Evolutionary conservation across 2,888 invertebrate species (phyloP).

Genomic region (Oscheius sp.): DNA sequence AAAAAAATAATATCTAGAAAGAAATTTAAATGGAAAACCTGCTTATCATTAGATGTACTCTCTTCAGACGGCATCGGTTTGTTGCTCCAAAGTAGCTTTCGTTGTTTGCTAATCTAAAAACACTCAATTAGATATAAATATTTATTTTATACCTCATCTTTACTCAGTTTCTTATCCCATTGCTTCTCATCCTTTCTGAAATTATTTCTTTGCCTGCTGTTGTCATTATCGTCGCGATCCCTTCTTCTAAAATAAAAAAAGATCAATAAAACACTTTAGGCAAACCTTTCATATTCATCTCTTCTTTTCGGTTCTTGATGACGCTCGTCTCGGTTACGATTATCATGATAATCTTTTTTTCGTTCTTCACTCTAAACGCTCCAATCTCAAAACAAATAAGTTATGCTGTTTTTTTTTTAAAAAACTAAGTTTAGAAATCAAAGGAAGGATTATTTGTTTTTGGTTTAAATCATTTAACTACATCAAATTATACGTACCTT

Average conservation of each 20-base stretch:
- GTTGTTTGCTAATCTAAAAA: constrained; percentile 10
- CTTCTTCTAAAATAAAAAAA: background rate
- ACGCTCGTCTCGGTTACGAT: background rate
- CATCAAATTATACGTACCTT: too few relatives aligned
- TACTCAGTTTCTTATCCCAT: constrained; percentile 5
- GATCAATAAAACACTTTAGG: background rate
- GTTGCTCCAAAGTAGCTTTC: constrained; percentile 25
- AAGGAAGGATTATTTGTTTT: too few relatives aligned
- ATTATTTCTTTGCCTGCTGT: too few relatives aligned
- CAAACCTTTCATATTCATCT: background rate
- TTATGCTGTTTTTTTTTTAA: too few relatives aligned
- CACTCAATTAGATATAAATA: background rate
- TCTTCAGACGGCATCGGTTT: constrained; percentile 6
- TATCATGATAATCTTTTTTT: background rate
- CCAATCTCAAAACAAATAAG: background rate
- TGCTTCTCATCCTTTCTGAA: background rate
- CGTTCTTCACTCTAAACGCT: background rate
- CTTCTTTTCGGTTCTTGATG: background rate
- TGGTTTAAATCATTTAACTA: too few relatives aligned
- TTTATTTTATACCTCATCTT: constrained; percentile 5
- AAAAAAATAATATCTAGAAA: background rate
- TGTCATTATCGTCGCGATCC: too few relatives aligned
- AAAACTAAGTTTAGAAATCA: too few relatives aligned
- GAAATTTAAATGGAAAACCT: background rate
- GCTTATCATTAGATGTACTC: background rate